Evolutionary conservation across 1,140 invertebrate genomes (phyloP).

Genomic region (Phortica variegata): DNA sequence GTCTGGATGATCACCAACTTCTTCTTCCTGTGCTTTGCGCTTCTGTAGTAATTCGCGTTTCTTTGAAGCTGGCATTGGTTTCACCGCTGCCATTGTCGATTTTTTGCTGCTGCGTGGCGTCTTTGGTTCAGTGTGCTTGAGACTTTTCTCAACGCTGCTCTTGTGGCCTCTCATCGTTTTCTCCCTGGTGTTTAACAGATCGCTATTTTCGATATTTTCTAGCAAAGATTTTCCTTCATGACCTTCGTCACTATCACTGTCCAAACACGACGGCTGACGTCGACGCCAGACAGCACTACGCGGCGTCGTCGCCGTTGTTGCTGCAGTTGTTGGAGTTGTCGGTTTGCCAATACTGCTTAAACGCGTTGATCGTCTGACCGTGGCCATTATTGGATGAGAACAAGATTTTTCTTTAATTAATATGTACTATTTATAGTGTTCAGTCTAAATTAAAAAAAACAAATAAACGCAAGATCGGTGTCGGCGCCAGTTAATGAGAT

Average conservation of each 20-base stretch:
- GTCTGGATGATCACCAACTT: not conserved
- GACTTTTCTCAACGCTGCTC: constrained; percentile 5
- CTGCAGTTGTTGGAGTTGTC: constrained; percentile 15
- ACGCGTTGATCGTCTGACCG: constrained; percentile 46
- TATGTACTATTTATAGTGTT: too few relatives aligned
- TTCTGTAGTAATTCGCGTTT: constrained; percentile 2
- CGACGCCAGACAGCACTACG: constrained; percentile 42
- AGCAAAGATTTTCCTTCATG: constrained; percentile 29
- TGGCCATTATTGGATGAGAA: constrained; percentile 27
- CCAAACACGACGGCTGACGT: constrained; percentile 25
- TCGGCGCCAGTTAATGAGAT: too few relatives aligned
- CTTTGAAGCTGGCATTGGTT: constrained; percentile 8
- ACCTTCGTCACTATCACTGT: constrained; percentile 39
- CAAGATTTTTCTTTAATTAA: not conserved
- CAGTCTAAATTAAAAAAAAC: constrained; percentile 1
- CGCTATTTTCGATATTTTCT: constrained; percentile 50
- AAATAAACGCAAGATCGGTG: constrained; percentile 18
- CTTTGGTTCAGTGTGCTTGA: constrained; percentile 20
- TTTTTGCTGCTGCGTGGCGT: constrained; percentile 49
- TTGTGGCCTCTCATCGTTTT: constrained; percentile 16
- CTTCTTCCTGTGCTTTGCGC: constrained; percentile 6
- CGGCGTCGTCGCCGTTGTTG: constrained; percentile 26
- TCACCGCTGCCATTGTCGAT: constrained; percentile 8
- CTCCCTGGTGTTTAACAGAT: constrained; percentile 35
- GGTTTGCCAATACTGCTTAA: constrained; percentile 41